Evolutionary conservation across 2,797 vertebrate genomes (phyloP).

Genomic region (Halcyon chelicuti): DNA sequence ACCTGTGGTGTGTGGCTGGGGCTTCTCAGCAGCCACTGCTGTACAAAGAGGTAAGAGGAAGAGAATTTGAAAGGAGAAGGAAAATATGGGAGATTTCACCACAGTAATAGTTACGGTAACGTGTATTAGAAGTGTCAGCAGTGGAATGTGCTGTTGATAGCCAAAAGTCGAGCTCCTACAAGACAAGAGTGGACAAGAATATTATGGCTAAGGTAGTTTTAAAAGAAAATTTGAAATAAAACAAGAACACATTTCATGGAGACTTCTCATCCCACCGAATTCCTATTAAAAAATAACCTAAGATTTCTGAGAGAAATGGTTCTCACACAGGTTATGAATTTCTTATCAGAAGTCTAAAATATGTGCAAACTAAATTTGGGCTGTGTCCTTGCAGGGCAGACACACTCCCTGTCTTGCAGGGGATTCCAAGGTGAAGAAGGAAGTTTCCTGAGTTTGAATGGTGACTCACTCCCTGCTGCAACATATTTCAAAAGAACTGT

Average conservation of each 20-base stretch:
- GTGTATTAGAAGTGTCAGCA: not conserved
- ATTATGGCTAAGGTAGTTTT: not conserved
- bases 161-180: not conserved
- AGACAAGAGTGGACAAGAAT: not conserved
- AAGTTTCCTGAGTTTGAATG: not conserved
- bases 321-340: not conserved
- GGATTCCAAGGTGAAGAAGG: not conserved
- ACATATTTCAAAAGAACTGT: not conserved
- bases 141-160: not conserved
- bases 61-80: not conserved
- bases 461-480: not conserved
- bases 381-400: not conserved
- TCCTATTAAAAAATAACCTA: not conserved
- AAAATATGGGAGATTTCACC: not conserved
- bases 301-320: not conserved
- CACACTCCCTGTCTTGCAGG: not conserved
- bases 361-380: not conserved
- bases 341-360: not conserved
- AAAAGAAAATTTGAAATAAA: not conserved
- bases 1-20: not conserved
- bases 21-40: not conserved
- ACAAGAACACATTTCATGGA: not conserved
- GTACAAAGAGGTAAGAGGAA: not conserved
- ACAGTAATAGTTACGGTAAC: not conserved
- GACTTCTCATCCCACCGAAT: not conserved